Conservation (phyloP, 2,113 vertebrate species). For the Alouatta palliata region DNA sequence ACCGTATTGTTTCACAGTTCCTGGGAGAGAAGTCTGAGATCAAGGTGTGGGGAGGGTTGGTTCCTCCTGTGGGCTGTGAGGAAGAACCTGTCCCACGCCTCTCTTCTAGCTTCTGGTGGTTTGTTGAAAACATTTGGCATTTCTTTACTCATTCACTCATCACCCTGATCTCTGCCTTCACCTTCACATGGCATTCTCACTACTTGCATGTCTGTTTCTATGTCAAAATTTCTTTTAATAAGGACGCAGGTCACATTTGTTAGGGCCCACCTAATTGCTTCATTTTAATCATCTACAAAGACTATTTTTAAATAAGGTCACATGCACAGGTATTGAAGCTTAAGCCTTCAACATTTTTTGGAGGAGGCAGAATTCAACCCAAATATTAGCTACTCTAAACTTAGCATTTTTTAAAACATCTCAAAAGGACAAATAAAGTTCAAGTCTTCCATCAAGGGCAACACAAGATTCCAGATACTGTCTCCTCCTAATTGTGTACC, state of each 20-base stretch:
- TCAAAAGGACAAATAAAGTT: not conserved
- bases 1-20: not conserved
- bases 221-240: not conserved
- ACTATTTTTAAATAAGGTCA: not conserved
- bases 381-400: not conserved
- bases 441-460: not conserved
- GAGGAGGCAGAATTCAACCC: not conserved
- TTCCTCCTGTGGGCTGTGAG: not conserved
- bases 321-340: not conserved
- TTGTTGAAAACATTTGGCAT: not conserved
- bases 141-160: not conserved
- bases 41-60: too few species aligned
- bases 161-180: not conserved
- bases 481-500: not conserved
- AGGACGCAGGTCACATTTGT: not conserved
- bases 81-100: not conserved
- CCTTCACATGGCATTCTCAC: not conserved
- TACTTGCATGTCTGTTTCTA: not conserved
- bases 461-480: not conserved
- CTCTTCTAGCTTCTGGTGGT: not conserved
- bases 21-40: not conserved
- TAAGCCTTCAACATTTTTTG: not conserved
- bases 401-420: not conserved
- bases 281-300: not conserved
- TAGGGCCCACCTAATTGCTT: not conserved